These are phyloP conservation scores for Hydropotes inermis DNA, from an alignment of 2,113 vertebrate species.

Conservation along the genomic window DNA sequence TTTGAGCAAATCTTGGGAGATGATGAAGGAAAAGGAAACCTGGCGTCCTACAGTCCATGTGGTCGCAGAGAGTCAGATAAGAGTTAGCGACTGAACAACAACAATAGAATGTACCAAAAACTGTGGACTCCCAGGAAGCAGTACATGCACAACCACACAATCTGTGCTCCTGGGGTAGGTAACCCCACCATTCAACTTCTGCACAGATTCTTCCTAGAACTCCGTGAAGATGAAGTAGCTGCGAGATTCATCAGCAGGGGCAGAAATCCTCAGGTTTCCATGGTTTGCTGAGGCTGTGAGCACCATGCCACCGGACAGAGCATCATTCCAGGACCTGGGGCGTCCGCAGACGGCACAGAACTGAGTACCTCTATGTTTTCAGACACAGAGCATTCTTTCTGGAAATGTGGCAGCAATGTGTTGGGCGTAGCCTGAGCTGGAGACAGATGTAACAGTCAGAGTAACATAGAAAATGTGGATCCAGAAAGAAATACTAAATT, in stretches of 20 bases:
- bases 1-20: background rate
- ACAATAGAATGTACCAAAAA: background rate
- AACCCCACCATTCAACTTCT: background rate
- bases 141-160: background rate
- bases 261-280: background rate
- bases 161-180: background rate
- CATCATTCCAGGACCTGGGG: background rate
- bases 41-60: background rate
- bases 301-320: background rate
- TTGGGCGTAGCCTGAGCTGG: constrained; percentile 49
- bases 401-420: constrained; percentile 67
- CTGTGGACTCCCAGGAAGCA: background rate
- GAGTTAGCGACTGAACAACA: background rate
- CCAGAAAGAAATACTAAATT: constrained; percentile 56
- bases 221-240: background rate
- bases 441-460: constrained; percentile 48
- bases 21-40: background rate
- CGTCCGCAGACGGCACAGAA: background rate
- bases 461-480: constrained; percentile 42
- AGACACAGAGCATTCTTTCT: constrained; percentile 29
- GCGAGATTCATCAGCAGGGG: background rate
- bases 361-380: background rate
- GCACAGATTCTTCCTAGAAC: background rate
- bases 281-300: background rate
- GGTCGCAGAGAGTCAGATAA: background rate